These are phyloP conservation scores for Pangasius larnaudii DNA, from an alignment of 2,797 vertebrate species.

Conservation along the genomic window DNA sequence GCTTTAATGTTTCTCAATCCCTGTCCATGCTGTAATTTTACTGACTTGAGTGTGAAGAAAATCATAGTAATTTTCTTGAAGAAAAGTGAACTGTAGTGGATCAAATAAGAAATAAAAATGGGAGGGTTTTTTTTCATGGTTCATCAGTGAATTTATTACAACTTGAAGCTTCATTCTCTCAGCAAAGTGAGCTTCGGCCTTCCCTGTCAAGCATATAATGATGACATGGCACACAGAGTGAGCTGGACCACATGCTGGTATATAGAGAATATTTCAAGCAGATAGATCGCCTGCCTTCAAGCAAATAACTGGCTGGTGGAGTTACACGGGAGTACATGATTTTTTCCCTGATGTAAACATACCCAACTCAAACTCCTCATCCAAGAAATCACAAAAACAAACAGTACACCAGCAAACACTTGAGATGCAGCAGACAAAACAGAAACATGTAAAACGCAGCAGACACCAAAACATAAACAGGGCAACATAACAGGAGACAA, in stretches of 20 bases:
- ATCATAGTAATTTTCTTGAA: neutral
- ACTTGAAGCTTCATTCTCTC: neutral
- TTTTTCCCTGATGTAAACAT: neutral
- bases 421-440: neutral
- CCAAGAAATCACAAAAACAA: neutral
- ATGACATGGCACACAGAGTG: conserved; percentile 21
- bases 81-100: neutral
- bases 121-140: neutral
- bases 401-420: neutral
- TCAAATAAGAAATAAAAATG: neutral
- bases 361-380: neutral
- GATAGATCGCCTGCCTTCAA: conserved; percentile 25
- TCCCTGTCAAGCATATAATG: conserved; percentile 23
- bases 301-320: neutral
- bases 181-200: conserved; percentile 1
- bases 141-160: conserved; percentile 10
- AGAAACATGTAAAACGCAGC: neutral
- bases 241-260: conserved; percentile 25
- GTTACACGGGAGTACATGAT: neutral
- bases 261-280: conserved; percentile 22
- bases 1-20: neutral
- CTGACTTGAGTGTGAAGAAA: neutral
- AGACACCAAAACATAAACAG: neutral
- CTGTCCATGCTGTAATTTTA: neutral
- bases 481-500: neutral